A percentile compares a stretch with the other conserved stretches of the same genome.
Conservation (phyloP, 2,797 vertebrate genomes). For the Coendou prehensilis region DNA sequence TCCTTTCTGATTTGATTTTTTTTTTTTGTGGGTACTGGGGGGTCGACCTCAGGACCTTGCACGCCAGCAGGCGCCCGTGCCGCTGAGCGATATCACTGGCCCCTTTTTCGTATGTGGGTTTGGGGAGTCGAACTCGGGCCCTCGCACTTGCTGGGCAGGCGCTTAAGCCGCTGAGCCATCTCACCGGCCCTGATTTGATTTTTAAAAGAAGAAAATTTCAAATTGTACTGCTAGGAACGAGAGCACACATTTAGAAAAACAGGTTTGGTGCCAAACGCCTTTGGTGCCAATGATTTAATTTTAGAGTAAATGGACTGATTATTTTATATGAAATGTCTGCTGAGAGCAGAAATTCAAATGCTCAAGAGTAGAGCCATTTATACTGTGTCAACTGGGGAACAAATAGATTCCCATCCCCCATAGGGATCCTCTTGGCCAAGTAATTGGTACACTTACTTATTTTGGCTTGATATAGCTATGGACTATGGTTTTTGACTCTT, state of each 20-base stretch:
- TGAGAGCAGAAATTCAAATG: background rate
- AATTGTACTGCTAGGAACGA: background rate
- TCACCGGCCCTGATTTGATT: background rate
- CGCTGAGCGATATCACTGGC: too few relatives aligned
- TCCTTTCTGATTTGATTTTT: background rate
- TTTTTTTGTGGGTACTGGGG: too few relatives aligned
- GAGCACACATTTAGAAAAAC: background rate
- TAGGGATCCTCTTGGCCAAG: background rate
- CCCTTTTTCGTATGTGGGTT: too few relatives aligned
- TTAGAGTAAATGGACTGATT: background rate
- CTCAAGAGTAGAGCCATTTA: background rate
- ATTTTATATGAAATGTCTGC: background rate
- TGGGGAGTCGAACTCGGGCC: too few relatives aligned
- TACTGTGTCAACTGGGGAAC: background rate
- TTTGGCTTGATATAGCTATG: background rate
- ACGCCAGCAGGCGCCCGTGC: too few relatives aligned
- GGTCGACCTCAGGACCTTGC: too few relatives aligned
- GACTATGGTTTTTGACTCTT: background rate
- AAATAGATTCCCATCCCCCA: background rate
- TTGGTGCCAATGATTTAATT: background rate
- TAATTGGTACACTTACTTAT: background rate
- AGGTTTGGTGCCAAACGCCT: background rate
- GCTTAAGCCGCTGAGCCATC: too few relatives aligned
- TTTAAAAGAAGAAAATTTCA: background rate
- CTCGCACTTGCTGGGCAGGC: too few relatives aligned